A percentile compares a stretch with the other conserved stretches of the same genome.
Evolutionary conservation across 2,888 invertebrate genomes (phyloP).

Genomic region (Ophioninae sp.): DNA sequence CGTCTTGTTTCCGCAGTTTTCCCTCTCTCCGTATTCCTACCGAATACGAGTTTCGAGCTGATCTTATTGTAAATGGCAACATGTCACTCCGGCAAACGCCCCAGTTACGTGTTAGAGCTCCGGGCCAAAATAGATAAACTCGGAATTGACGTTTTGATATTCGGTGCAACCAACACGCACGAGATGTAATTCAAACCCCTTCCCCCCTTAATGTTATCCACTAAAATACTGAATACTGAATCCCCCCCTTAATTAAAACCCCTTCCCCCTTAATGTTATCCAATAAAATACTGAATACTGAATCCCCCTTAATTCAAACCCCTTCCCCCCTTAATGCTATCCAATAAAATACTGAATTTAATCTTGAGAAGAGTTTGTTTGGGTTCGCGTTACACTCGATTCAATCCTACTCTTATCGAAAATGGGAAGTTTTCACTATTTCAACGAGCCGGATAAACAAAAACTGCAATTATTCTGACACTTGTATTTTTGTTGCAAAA

Average conservation of each 20-base stretch:
- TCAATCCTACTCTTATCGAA: background rate
- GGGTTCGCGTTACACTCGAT: too few species aligned
- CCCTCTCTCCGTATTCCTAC: background rate
- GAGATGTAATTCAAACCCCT: slow-evolving; percentile 1
- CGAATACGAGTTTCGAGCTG: slow-evolving; percentile 37
- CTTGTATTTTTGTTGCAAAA: too few species aligned
- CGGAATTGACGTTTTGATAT: slow-evolving; percentile 42
- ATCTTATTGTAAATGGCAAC: slow-evolving; percentile 41
- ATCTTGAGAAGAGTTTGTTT: background rate
- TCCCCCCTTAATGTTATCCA: background rate
- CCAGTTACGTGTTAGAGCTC: background rate
- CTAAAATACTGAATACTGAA: background rate
- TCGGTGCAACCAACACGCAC: slow-evolving; percentile 6
- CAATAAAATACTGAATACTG: background rate
- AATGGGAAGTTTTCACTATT: background rate
- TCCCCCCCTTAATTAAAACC: background rate
- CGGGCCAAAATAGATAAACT: slow-evolving; percentile 32
- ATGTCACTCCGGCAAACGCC: slow-evolving; percentile 32
- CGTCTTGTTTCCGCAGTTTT: background rate
- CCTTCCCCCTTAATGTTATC: background rate
- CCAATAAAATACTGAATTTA: background rate
- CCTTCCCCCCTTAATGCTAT: background rate
- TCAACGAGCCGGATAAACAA: background rate
- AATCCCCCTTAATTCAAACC: background rate
- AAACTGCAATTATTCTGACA: background rate